A percentile compares a stretch with the other conserved stretches of the same genome.
Evolutionary conservation across 1,140 invertebrate species (phyloP).

Genomic region (Aphidius gifuensis): DNA sequence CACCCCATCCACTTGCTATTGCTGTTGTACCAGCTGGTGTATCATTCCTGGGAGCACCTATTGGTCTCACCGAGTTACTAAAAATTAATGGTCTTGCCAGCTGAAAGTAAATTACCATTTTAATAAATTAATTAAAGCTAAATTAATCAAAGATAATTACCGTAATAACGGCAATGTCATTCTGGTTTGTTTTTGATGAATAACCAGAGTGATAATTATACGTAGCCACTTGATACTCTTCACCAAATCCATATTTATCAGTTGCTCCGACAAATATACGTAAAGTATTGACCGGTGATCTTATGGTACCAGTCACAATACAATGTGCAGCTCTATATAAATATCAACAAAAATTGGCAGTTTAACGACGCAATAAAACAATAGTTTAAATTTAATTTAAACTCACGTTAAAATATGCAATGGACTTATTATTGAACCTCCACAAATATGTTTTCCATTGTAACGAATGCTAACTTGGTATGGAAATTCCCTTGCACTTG

Average conservation of each 20-base stretch:
- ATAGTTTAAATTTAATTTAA: neutral
- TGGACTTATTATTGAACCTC: slow-evolving; percentile 23
- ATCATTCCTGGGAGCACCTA: neutral
- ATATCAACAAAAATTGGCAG: too few species aligned
- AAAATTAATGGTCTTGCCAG: neutral
- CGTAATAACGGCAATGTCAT: slow-evolving; percentile 25
- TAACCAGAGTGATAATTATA: slow-evolving; percentile 2
- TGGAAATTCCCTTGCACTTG: slow-evolving; percentile 20
- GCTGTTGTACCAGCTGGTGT: neutral
- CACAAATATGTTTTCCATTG: slow-evolving; percentile 6
- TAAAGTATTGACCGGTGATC: neutral
- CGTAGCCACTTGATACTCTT: slow-evolving; percentile 3
- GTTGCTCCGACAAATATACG: slow-evolving; percentile 13
- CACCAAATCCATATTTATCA: slow-evolving; percentile 3
- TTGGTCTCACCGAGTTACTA: neutral
- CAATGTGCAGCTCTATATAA: too few species aligned
- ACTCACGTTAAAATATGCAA: slow-evolving; percentile 27
- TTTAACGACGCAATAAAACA: too few species aligned
- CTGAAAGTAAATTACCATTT: neutral
- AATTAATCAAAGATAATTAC: slow-evolving; percentile 8
- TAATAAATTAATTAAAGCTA: too few species aligned
- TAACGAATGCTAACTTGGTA: slow-evolving; percentile 24
- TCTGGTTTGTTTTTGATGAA: neutral
- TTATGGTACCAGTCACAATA: too few species aligned
- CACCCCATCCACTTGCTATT: slow-evolving; percentile 1